Evolutionary conservation across 2,888 invertebrate species (phyloP), one percentile per base, ranked within the genome.

Genomic region (Drosophila conformis): DNA sequence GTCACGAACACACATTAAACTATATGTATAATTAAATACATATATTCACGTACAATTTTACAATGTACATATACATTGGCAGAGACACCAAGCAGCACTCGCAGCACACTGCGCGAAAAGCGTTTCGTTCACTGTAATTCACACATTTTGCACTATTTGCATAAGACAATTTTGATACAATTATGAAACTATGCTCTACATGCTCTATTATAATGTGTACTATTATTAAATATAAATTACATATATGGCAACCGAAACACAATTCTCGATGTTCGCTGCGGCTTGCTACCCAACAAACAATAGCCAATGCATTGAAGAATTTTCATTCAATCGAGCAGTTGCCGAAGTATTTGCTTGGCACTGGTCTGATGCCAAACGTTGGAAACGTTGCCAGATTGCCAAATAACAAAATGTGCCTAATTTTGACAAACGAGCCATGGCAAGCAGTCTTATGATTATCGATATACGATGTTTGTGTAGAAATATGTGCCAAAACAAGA

Each of bases 281-380:
- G 63, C 67, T 69, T 75, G 79, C 79, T 72, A 78, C 78, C 78
- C 77, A 77, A 73, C 77, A 69, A 73, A 70, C 76, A 77, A 79
- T 77, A 70, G 35, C 42, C 38, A 13, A 13, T 18, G 61, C 71
- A 49, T 54, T 61, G 51, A 61, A 53, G 57, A 51, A 58, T 67
- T 75, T 61, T 54, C 70, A 79, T 70, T 65, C 59, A 64, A 63
- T 58, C 67, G 27, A 51, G 18, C 33, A 18, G 51, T 42, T 35
- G 59, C 42, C 36, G 27, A 71, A 76, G 58, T 77, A 80, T 77
- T 80, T 67, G 80, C 80, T 76, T 61, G 80, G 77, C 66, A 61
- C 53, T 29, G 36, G 56, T 46, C 64, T 68, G 36, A 53, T 61
- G 40, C 58, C 18, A 40, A 64, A 69, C 0, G 31, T 25, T 46